These are phyloP conservation scores for Odocoileus hemionus DNA, from an alignment of 2,113 vertebrate genomes.

Conservation along the genomic window DNA sequence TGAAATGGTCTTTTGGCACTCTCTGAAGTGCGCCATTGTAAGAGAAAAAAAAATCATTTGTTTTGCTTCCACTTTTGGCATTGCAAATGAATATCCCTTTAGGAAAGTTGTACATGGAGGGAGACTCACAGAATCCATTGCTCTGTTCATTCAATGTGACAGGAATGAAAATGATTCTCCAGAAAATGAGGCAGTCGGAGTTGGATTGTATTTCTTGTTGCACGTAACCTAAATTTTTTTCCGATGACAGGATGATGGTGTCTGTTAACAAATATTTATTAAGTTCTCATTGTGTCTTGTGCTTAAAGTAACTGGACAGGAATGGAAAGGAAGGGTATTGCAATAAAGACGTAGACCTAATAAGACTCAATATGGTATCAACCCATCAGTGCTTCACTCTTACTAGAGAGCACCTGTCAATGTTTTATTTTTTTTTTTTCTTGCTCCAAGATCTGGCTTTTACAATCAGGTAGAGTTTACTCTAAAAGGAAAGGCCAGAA, in stretches of 20 bases:
- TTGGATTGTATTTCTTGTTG: slow-evolving; percentile 23
- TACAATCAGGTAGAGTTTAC: neutral
- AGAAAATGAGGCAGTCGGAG: neutral
- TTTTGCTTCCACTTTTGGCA: slow-evolving; percentile 62
- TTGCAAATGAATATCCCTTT: slow-evolving; percentile 45
- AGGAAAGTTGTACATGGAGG: slow-evolving; percentile 33
- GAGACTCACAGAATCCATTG: slow-evolving; percentile 37
- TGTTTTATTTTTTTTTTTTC: neutral
- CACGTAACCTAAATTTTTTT: neutral
- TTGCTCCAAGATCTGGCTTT: neutral
- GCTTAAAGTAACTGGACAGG: neutral
- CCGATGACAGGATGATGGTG: neutral
- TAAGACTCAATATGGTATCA: neutral
- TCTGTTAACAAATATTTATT: slow-evolving; percentile 29
- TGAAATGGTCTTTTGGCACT: slow-evolving; percentile 21
- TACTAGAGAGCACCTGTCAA: neutral
- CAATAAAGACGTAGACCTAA: neutral
- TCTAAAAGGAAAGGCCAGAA: neutral
- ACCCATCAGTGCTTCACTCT: neutral
- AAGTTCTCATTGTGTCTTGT: neutral
- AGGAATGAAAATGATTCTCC: slow-evolving; percentile 53
- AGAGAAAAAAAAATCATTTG: slow-evolving; percentile 36
- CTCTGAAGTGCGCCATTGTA: neutral
- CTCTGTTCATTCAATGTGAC: slow-evolving; percentile 49
- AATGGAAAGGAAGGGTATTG: neutral